These are phyloP conservation scores for Cheilosia grossa DNA, from an alignment of 2,888 invertebrate genomes.

Conservation along the genomic window DNA sequence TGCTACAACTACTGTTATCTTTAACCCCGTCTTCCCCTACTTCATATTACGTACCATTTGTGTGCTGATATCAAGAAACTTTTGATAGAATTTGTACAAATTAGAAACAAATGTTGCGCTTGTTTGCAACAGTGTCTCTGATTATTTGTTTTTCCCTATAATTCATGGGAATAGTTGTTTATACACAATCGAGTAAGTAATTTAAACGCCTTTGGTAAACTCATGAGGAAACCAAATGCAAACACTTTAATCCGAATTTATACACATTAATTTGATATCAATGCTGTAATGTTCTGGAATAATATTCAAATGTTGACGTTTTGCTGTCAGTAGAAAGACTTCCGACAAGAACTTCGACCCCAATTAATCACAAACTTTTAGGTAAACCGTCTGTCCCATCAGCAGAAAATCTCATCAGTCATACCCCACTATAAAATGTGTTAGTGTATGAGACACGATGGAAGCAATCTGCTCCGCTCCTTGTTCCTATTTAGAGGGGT, in stretches of 20 bases:
- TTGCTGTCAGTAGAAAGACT: conserved; percentile 48
- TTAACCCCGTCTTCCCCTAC: too few species aligned
- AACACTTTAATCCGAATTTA: conserved; percentile 43
- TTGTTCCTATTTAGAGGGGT: conserved; percentile 57
- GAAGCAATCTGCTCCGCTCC: conserved; percentile 61
- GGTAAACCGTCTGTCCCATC: conserved; percentile 69
- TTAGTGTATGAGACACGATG: conserved; percentile 54
- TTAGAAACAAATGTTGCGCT: too few species aligned
- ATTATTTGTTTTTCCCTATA: too few species aligned
- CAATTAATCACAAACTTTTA: conserved; percentile 64
- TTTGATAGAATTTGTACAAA: too few species aligned
- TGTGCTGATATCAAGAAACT: too few species aligned
- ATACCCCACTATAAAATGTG: conserved; percentile 43
- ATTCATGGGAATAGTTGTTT: too few species aligned
- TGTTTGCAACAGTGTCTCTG: too few species aligned
- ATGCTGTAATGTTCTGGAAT: conserved; percentile 36
- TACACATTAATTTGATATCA: conserved; percentile 63
- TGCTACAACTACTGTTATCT: too few species aligned
- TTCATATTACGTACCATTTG: too few species aligned
- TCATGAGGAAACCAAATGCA: conserved; percentile 15
- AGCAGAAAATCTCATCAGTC: conserved; percentile 69
- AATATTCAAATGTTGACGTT: conserved; percentile 64
- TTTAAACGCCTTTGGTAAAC: conserved; percentile 18
- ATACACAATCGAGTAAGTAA: conserved; percentile 20
- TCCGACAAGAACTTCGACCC: conserved; percentile 48